Conservation (phyloP, 2,888 invertebrate species). For the Rhaphigaster nebulosa region DNA sequence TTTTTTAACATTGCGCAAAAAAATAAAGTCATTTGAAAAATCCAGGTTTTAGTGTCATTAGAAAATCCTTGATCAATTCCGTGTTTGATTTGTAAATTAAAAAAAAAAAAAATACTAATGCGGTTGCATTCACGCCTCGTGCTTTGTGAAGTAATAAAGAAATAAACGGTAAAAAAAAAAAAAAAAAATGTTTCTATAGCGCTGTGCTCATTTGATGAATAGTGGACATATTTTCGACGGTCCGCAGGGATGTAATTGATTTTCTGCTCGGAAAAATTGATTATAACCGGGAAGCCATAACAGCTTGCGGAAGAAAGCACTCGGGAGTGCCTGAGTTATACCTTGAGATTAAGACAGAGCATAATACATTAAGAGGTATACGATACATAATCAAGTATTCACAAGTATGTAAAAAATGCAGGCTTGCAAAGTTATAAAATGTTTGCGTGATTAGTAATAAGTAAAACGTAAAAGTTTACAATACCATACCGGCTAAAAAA, state of each 20-base stretch:
- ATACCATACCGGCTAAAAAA: no score
- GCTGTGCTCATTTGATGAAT: neutral
- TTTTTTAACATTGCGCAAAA: no score
- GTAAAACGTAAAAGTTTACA: neutral
- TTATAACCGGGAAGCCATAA: slow-evolving; percentile 13
- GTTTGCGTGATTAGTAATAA: neutral
- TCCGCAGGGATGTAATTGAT: neutral
- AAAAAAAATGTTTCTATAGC: neutral
- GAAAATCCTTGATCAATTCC: neutral
- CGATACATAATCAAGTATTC: neutral
- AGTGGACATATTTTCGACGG: slow-evolving; percentile 33
- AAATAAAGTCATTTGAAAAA: no score
- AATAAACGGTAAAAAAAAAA: neutral
- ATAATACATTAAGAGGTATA: neutral
- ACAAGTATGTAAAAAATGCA: neutral
- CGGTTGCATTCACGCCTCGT: neutral
- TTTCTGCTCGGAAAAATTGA: slow-evolving; percentile 10
- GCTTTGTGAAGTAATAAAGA: neutral
- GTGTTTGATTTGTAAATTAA: neutral
- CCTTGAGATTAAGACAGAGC: neutral
- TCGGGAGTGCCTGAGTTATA: neutral
- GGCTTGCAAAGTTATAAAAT: neutral
- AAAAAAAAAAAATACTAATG: neutral
- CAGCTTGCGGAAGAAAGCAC: neutral
- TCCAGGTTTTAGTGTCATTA: no score